Evolutionary conservation across 2,888 invertebrate species (phyloP).

Genomic region (Chrysolina americana): DNA sequence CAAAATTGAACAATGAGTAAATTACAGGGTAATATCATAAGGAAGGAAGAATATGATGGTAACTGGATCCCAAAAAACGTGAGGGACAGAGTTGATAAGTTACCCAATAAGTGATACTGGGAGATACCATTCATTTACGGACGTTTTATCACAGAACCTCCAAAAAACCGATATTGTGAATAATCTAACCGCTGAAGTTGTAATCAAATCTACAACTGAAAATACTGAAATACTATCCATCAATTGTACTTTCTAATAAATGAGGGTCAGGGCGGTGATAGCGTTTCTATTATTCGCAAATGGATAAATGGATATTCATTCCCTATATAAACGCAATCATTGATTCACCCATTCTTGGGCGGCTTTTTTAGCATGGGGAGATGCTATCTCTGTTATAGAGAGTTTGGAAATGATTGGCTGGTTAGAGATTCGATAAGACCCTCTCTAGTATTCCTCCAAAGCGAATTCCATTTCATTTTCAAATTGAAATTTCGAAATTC

Average conservation of each 20-base stretch:
- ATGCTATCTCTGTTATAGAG: constrained; percentile 56
- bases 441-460: constrained; percentile 54
- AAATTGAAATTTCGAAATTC: constrained; percentile 66
- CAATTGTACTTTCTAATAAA: constrained; percentile 57
- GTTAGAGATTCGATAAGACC: constrained; percentile 61
- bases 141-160: neutral
- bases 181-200: constrained; percentile 35
- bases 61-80: too few species aligned
- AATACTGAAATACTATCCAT: constrained; percentile 41
- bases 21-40: too few species aligned
- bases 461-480: constrained; percentile 65
- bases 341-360: constrained; percentile 51
- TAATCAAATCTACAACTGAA: constrained; percentile 39
- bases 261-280: constrained; percentile 59
- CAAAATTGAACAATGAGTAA: too few species aligned
- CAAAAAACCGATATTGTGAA: constrained; percentile 36
- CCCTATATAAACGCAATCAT: constrained; percentile 59
- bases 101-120: too few species aligned
- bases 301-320: constrained; percentile 65
- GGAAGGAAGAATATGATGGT: too few species aligned
- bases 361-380: constrained; percentile 62
- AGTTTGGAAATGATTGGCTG: constrained; percentile 62
- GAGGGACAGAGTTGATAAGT: too few species aligned
- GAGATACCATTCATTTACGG: too few species aligned
- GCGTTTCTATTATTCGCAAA: constrained; percentile 59